Base-by-base conservation (phyloP, 2,888 invertebrate genomes). In the Cephus rjabovi region DNA sequence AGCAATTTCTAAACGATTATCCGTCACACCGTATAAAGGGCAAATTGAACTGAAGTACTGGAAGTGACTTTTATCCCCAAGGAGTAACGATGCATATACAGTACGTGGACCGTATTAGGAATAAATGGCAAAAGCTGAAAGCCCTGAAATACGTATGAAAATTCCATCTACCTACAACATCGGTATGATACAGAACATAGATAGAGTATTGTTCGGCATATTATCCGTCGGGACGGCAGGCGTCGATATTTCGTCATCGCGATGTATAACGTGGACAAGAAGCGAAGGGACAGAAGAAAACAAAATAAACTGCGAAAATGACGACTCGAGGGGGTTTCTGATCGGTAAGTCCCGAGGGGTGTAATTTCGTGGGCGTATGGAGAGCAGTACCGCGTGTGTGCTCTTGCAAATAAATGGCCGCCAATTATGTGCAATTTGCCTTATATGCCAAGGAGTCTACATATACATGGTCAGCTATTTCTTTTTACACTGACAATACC, bases 351-450 rank as follows among this genome's bases (percentile, higher is more conserved):
- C 71, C 81, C 80, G 82, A 82, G 82, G 81, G 79, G 81, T 81
- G 86, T 86, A 88, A 90, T 89, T 88, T 88, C 89, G 89, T 89
- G 88, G 89, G 88, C 88, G 88, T 87, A 87, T 82, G 83, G 81
- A 80, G 85, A 83, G 82, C 86, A 84, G 81, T 74, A 80, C 82
- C 81, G 79, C 81, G 82, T 85, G 83, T 86, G 84, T 84, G 83
- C 85, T 86, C 87, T 87, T 84, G 86, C 87, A 87, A 88, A 89
- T 86, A 86, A 90, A 90, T 90, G 89, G 86, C 83, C 85, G 83
- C 86, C 88, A 86, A 90, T 90, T 90, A 90, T 88, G 85, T 83
- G 88, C 90, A 90, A 90, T 90, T 90, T 90, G 87, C 83, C 87
- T 86, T 83, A 84, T 83, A 85, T 80, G 79, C 82, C 56, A 23